Evolutionary conservation across 1,140 invertebrate genomes (phyloP).

Genomic region (Aphaenogaster ashmeadi): DNA sequence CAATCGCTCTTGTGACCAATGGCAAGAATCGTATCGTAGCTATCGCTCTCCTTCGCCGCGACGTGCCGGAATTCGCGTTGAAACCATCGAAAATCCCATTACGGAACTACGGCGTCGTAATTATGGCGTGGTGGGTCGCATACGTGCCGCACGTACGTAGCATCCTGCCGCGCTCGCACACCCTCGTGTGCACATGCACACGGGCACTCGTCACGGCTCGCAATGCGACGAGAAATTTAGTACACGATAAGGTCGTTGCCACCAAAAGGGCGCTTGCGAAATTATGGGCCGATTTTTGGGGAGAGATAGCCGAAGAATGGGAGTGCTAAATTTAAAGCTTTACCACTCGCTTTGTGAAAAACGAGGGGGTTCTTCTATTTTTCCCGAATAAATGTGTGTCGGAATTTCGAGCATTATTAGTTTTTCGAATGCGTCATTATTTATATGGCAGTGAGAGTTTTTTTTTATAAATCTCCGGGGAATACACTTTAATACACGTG

Average conservation of each 20-base stretch:
- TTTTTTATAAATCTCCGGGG: neutral
- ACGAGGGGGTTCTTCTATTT: neutral
- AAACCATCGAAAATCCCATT: conserved; percentile 75
- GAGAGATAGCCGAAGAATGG: conserved; percentile 14
- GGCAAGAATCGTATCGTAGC: conserved; percentile 35
- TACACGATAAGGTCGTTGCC: conserved; percentile 43
- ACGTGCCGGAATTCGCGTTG: conserved; percentile 45
- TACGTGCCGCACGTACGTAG: conserved; percentile 64
- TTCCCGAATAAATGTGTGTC: neutral
- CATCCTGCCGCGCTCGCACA: conserved; percentile 21
- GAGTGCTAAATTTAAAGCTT: conserved; percentile 12
- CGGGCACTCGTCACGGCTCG: conserved; percentile 18
- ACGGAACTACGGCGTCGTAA: conserved; percentile 67
- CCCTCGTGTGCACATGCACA: neutral
- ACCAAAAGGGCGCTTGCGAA: conserved; percentile 11
- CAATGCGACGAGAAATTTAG: conserved; percentile 46
- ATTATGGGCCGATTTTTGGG: conserved; percentile 27
- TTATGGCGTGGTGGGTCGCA: conserved; percentile 63
- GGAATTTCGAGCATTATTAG: conserved; percentile 20
- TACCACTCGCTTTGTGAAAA: conserved; percentile 1
- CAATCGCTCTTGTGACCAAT: conserved; percentile 40
- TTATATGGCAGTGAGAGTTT: neutral
- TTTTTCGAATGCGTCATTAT: conserved; percentile 33
- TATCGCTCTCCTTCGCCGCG: conserved; percentile 50
- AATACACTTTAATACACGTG: conserved; percentile 1